These are phyloP conservation scores for Malacoraja senta DNA, from an alignment of 2,797 vertebrate genomes.

Conservation along the genomic window DNA sequence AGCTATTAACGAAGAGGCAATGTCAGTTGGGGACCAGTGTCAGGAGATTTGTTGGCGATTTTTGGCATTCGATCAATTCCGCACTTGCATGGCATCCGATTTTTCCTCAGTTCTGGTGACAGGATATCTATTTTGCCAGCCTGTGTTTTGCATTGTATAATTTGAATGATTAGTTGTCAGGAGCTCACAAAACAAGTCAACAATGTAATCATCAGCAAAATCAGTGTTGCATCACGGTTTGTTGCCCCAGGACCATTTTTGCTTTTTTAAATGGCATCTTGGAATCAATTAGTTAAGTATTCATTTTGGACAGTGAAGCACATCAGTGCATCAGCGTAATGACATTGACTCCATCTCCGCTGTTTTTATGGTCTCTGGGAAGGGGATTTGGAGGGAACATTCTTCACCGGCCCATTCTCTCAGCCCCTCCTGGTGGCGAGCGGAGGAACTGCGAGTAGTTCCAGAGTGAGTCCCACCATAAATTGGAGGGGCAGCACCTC, in stretches of 20 bases:
- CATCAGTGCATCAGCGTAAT: background rate
- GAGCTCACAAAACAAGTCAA: background rate
- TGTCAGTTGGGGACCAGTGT: background rate
- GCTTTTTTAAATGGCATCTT: constrained; percentile 13
- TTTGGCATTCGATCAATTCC: background rate
- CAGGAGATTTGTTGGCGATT: background rate
- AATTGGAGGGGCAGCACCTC: too few relatives aligned
- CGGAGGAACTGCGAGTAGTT: background rate
- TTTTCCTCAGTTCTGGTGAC: background rate
- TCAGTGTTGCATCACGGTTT: background rate
- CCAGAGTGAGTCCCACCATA: too few relatives aligned
- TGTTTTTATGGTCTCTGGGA: background rate
- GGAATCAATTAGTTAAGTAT: constrained; percentile 12
- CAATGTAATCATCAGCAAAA: background rate
- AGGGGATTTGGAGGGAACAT: background rate
- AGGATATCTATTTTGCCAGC: background rate
- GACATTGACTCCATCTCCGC: background rate
- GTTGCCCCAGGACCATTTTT: background rate
- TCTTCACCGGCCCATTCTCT: background rate
- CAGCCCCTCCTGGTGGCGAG: constrained; percentile 7
- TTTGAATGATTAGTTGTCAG: background rate
- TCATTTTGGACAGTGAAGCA: background rate
- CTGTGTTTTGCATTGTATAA: too few relatives aligned
- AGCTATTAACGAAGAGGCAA: background rate
- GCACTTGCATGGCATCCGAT: background rate